phyloP scores from a whole-genome alignment of 2,888 invertebrate genomes.

The Xestia rhomboidea region DNA sequence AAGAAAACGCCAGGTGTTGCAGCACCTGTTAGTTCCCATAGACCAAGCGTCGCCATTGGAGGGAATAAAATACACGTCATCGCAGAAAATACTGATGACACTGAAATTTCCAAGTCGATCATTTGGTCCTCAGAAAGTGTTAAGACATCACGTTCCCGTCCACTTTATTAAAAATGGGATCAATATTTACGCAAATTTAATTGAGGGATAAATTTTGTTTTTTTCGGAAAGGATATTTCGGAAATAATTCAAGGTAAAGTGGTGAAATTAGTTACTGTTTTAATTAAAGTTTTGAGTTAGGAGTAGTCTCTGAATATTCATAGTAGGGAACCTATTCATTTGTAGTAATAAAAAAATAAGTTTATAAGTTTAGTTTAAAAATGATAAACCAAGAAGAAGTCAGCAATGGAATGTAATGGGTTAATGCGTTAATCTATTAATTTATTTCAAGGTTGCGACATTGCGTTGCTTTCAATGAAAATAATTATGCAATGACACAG shows the following conservation, averaged over 20 bases:
- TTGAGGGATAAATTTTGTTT: constrained; percentile 17
- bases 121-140: constrained; percentile 68
- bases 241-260: constrained; percentile 62
- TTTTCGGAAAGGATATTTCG: constrained; percentile 15
- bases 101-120: constrained; percentile 81
- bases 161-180: constrained; percentile 29
- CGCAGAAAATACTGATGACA: constrained; percentile 67
- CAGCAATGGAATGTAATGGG: background rate
- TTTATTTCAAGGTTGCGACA: constrained; percentile 35
- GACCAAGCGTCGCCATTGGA: constrained; percentile 70
- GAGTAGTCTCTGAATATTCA: background rate
- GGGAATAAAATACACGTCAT: constrained; percentile 84
- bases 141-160: constrained; percentile 65
- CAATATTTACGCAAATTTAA: constrained; percentile 22
- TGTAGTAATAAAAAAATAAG: no score
- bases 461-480: constrained; percentile 20
- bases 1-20: constrained; percentile 78
- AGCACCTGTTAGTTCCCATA: constrained; percentile 80
- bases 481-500: background rate
- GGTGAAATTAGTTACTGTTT: background rate
- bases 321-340: background rate
- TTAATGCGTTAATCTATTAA: constrained; percentile 35
- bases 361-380: background rate
- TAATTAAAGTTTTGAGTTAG: background rate
- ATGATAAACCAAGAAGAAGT: no score